Evolutionary conservation across 2,888 invertebrate genomes (phyloP).

Genomic region (Rhopalosiphum nymphaeae): DNA sequence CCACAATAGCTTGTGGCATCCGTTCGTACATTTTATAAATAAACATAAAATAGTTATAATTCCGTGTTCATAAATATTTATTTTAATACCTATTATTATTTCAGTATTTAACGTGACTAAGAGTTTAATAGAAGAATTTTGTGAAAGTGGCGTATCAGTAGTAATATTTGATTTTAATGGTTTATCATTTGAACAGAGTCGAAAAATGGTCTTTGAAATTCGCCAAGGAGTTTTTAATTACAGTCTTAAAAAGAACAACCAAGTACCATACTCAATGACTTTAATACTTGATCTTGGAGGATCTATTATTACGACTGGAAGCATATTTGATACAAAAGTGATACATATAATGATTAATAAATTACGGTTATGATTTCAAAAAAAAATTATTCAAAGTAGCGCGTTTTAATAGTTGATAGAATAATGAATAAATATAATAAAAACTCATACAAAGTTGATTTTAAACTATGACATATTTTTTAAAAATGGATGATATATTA

Average conservation of each 20-base stretch:
- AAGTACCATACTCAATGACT: constrained; percentile 35
- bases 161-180: constrained; percentile 28
- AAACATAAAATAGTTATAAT: background rate
- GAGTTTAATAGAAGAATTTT: constrained; percentile 10
- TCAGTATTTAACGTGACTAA: background rate
- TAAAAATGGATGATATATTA: background rate
- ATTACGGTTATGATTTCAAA: background rate
- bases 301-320: constrained; percentile 15
- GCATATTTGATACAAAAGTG: background rate
- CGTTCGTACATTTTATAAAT: constrained; percentile 70
- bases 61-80: background rate
- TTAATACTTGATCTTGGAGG: constrained; percentile 32
- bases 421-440: background rate
- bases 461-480: background rate
- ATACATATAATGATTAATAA: background rate
- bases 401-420: no score
- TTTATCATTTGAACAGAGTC: constrained; percentile 3
- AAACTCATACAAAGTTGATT: no score
- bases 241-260: constrained; percentile 33
- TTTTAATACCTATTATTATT: background rate
- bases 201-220: constrained; percentile 42
- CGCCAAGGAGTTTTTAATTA: constrained; percentile 54
- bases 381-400: background rate
- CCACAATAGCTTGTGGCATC: constrained; percentile 74
- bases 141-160: constrained; percentile 35